Conservation (phyloP, 2,888 invertebrate species). For the Pasiphila rectangulata region DNA sequence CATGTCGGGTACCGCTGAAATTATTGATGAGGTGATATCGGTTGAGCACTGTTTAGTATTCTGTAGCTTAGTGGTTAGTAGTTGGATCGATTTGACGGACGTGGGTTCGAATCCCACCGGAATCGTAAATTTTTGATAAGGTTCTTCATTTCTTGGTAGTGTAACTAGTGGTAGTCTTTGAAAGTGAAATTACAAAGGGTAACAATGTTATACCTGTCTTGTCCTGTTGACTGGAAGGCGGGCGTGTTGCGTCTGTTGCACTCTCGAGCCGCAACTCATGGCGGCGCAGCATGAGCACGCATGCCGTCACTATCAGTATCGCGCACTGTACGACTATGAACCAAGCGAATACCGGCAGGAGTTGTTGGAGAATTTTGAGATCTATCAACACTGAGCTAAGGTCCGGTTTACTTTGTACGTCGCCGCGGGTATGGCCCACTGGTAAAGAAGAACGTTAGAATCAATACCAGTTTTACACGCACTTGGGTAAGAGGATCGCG, state of each 20-base stretch:
- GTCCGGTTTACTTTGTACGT: not conserved
- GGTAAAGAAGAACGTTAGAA: too few relatives aligned
- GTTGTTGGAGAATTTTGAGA: conserved; percentile 11
- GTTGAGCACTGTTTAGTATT: too few relatives aligned
- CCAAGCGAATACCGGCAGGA: conserved; percentile 24
- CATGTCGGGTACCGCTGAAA: too few relatives aligned
- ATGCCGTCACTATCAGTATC: conserved; percentile 63
- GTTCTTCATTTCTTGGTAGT: too few relatives aligned
- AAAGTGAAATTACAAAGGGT: too few relatives aligned
- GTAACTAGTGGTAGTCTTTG: too few relatives aligned
- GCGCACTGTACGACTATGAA: conserved; percentile 60
- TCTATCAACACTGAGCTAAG: not conserved
- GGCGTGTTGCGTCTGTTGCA: conserved; percentile 23
- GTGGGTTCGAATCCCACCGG: too few relatives aligned
- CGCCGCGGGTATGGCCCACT: not conserved
- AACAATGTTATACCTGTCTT: conserved; percentile 13
- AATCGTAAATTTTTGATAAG: too few relatives aligned
- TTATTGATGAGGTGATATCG: too few relatives aligned
- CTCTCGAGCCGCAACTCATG: conserved; percentile 70
- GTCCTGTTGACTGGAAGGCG: conserved; percentile 9
- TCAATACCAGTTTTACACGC: not conserved
- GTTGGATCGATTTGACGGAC: too few relatives aligned
- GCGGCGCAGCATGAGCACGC: conserved; percentile 55
- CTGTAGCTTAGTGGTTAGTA: too few relatives aligned
- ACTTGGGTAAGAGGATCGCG: conserved; percentile 47